Percentiles rank a stretch among this genome's conserved stretches.
Evolutionary conservation across 1,140 invertebrate genomes (phyloP).

Genomic region (Drosophila prosaltans): DNA sequence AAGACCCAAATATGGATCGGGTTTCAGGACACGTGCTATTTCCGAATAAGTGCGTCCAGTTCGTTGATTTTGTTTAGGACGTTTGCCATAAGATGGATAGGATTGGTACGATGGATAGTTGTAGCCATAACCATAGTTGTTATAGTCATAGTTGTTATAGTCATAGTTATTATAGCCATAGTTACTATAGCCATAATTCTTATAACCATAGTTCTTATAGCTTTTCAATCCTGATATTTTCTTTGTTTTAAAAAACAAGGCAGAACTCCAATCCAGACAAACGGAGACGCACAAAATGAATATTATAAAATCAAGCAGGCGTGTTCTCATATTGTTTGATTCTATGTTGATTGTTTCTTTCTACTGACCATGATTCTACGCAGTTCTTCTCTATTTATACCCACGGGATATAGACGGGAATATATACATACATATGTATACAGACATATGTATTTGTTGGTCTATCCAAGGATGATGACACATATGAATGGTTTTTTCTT

Average conservation of each 20-base stretch:
- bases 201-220: constrained; percentile 32
- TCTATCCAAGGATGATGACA: constrained; percentile 45
- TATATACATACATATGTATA: not conserved
- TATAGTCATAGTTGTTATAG: constrained; percentile 1
- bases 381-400: constrained; percentile 68
- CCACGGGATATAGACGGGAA: constrained; percentile 29
- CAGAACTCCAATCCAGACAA: constrained; percentile 43
- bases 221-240: constrained; percentile 27
- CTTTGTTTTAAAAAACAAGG: constrained; percentile 56
- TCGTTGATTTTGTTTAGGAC: constrained; percentile 37
- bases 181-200: constrained; percentile 20
- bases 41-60: constrained; percentile 63
- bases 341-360: constrained; percentile 23
- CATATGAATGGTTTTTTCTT: constrained; percentile 62
- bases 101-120: not conserved
- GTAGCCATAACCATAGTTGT: constrained; percentile 37
- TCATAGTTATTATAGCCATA: not conserved
- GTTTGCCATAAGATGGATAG: not conserved
- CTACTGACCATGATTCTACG: constrained; percentile 50
- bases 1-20: constrained; percentile 53
- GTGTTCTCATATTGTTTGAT: constrained; percentile 52
- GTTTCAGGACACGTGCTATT: constrained; percentile 46
- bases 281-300: not conserved
- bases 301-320: constrained; percentile 37
- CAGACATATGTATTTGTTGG: not conserved